Percentiles rank a stretch among this genome's conserved stretches.
phyloP scores from a whole-genome alignment of 2,113 vertebrate species.

The Cryptomyrus ogoouensis region DNA sequence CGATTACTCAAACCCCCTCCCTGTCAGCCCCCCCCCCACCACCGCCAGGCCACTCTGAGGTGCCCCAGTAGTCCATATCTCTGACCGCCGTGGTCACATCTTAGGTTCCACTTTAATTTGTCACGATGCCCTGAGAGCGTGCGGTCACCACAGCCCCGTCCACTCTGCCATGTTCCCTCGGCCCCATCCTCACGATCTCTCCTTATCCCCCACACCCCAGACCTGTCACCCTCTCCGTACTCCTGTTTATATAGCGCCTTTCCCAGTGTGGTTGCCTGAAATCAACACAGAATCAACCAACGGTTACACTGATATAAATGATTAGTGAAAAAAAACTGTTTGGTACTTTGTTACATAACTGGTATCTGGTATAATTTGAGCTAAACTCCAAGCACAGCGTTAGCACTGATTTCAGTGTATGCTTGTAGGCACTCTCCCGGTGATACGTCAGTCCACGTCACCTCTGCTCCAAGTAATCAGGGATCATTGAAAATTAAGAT shows the following conservation, averaged over 20 bases:
- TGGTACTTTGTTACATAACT: background rate
- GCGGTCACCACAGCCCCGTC: background rate
- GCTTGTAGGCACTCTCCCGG: no score
- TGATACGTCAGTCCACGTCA: no score
- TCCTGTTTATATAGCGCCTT: background rate
- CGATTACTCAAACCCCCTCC: slow-evolving; percentile 34
- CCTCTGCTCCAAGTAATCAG: no score
- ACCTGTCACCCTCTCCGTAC: background rate
- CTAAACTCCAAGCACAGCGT: background rate
- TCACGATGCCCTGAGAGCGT: background rate
- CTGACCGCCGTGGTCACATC: slow-evolving; percentile 8
- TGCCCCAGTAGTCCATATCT: slow-evolving; percentile 11
- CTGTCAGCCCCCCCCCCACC: background rate
- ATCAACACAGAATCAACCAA: background rate
- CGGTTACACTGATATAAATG: background rate
- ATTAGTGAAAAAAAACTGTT: background rate
- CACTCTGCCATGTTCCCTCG: background rate
- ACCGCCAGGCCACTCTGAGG: background rate
- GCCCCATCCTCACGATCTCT: background rate
- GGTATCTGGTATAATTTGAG: background rate
- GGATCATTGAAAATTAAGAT: no score
- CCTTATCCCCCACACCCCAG: background rate
- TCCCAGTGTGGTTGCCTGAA: background rate
- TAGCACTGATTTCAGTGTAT: background rate
- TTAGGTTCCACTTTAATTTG: slow-evolving; percentile 16